These are phyloP conservation scores for Pseudomyrmex sp. DNA, from an alignment of 1,140 invertebrate genomes.

Conservation along the genomic window DNA sequence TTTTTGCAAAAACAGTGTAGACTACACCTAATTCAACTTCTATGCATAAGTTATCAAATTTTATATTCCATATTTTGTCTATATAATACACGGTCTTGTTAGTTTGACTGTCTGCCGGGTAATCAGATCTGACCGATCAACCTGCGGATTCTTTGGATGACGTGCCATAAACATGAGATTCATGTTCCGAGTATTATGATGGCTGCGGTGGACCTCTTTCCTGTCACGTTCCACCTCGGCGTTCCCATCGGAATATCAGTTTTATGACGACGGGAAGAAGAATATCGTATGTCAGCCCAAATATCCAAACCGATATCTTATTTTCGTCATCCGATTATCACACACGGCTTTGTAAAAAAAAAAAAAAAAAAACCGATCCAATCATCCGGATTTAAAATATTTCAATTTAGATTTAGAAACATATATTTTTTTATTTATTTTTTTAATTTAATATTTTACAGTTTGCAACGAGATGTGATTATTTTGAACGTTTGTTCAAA, in stretches of 20 bases:
- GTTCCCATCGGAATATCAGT: constrained; percentile 74
- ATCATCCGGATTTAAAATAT: not conserved
- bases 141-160: constrained; percentile 37
- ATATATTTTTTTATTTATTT: not conserved
- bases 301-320: constrained; percentile 62
- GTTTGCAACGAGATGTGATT: not conserved
- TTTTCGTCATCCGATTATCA: constrained; percentile 58
- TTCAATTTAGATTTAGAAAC: not conserved
- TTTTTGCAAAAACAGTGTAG: too few species aligned
- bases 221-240: constrained; percentile 75
- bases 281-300: constrained; percentile 79
- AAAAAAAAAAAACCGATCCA: constrained; percentile 29
- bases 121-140: constrained; percentile 62
- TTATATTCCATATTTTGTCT: constrained; percentile 1
- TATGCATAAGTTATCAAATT: not conserved
- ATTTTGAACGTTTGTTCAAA: not conserved
- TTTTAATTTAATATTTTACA: constrained; percentile 1
- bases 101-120: constrained; percentile 8
- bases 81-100: constrained; percentile 9
- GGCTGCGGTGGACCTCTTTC: constrained; percentile 80
- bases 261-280: constrained; percentile 80
- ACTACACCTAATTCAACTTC: too few species aligned
- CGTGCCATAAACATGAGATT: constrained; percentile 67
- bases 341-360: constrained; percentile 33
- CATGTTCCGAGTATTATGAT: constrained; percentile 82